A percentile compares a stretch with the other conserved stretches of the same genome.
Evolutionary conservation across 1,140 invertebrate genomes (phyloP).

Genomic region (Tribolium castaneum): DNA sequence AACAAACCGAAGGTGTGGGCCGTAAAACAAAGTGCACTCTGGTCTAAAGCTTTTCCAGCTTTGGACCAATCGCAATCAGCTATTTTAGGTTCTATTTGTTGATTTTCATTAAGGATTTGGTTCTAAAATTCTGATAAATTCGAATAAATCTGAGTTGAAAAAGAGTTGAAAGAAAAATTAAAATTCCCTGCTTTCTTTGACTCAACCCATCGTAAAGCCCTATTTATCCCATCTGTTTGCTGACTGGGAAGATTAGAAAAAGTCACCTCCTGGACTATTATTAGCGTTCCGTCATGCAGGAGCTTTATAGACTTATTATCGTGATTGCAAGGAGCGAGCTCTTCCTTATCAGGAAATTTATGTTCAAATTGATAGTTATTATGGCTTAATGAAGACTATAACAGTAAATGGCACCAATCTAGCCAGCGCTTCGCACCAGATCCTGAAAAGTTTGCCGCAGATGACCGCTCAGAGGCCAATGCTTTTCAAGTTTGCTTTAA

Average conservation of each 20-base stretch:
- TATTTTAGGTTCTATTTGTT: too few relatives aligned
- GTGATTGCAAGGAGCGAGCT: slow-evolving; percentile 16
- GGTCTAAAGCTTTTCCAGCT: background rate
- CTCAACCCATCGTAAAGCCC: too few relatives aligned
- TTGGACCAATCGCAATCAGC: background rate
- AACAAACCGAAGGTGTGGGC: background rate
- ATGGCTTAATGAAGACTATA: slow-evolving; percentile 20
- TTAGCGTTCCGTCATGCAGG: slow-evolving; percentile 32
- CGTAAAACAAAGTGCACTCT: background rate
- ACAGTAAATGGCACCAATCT: background rate
- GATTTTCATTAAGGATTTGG: too few relatives aligned
- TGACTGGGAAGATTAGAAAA: too few relatives aligned
- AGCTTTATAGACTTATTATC: background rate
- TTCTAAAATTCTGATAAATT: too few relatives aligned
- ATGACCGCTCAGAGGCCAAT: background rate
- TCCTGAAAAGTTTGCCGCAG: slow-evolving; percentile 3
- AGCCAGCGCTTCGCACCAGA: background rate
- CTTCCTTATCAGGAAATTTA: slow-evolving; percentile 29
- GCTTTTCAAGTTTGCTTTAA: background rate
- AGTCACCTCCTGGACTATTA: background rate
- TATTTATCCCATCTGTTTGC: too few relatives aligned
- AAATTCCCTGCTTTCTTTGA: too few relatives aligned
- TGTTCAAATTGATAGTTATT: slow-evolving; percentile 21
- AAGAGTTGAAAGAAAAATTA: too few relatives aligned
- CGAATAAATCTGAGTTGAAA: too few relatives aligned